Evolutionary conservation across 2,888 invertebrate genomes (phyloP).

Genomic region (Drosophila differens): DNA sequence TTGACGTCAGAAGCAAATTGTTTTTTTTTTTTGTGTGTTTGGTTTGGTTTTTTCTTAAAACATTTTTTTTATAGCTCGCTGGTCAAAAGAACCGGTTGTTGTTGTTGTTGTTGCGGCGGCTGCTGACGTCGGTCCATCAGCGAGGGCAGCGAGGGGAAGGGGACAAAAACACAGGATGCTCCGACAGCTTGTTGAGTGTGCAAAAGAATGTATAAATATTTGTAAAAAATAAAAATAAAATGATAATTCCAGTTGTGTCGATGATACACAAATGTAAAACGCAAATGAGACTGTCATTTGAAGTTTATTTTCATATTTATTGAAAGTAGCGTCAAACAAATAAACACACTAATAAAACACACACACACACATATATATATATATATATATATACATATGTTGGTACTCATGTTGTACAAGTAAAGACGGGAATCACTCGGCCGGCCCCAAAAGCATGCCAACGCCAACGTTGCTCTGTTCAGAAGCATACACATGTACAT

Average conservation of each 20-base stretch:
- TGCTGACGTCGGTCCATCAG: slow-evolving; percentile 54
- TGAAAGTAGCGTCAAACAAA: slow-evolving; percentile 25
- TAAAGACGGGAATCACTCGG: slow-evolving; percentile 34
- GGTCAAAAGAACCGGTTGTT: slow-evolving; percentile 74
- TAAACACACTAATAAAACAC: slow-evolving; percentile 10
- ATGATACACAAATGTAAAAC: neutral
- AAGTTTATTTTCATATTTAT: slow-evolving; percentile 9
- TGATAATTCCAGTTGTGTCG: neutral
- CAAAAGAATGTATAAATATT: neutral
- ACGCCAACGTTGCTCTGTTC: slow-evolving; percentile 38
- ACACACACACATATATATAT: neutral
- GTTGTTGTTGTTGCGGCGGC: slow-evolving; percentile 37
- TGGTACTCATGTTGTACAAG: slow-evolving; percentile 30
- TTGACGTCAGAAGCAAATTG: slow-evolving; percentile 74
- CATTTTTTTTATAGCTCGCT: slow-evolving; percentile 56
- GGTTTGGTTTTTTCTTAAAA: slow-evolving; percentile 46
- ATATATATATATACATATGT: slow-evolving; percentile 16
- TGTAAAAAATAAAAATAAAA: neutral
- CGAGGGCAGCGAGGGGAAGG: slow-evolving; percentile 6
- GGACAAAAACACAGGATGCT: slow-evolving; percentile 17
- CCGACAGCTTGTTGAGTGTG: slow-evolving; percentile 29
- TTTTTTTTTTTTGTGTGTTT: slow-evolving; percentile 36
- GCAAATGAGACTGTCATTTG: neutral
- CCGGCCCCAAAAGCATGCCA: slow-evolving; percentile 53
- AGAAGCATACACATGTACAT: slow-evolving; percentile 52